phyloP scores from a whole-genome alignment of 2,113 vertebrate species.

The Raja brachyura region DNA sequence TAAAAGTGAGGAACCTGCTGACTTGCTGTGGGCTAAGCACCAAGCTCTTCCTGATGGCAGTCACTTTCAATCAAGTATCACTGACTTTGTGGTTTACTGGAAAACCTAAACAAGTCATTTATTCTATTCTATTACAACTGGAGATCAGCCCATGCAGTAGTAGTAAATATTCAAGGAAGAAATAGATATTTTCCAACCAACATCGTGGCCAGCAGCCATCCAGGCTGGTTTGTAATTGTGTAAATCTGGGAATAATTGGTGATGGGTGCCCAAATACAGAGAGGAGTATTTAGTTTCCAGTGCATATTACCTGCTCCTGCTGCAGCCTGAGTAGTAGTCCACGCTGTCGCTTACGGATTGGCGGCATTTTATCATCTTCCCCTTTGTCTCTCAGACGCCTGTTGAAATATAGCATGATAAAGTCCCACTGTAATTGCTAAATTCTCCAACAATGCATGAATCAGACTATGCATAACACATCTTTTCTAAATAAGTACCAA shows the following conservation, averaged over 20 bases:
- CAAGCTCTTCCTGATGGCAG: background rate
- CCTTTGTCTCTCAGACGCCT: slow-evolving; percentile 90
- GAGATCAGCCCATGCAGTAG: background rate
- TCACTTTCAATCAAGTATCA: background rate
- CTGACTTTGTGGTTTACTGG: background rate
- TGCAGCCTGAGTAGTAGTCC: slow-evolving; percentile 83
- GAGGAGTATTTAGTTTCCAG: background rate
- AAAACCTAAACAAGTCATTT: background rate
- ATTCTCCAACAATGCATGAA: background rate
- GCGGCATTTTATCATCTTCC: slow-evolving; percentile 97
- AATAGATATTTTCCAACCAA: background rate
- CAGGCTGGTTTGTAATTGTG: no score
- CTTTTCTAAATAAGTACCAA: background rate
- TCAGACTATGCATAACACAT: background rate
- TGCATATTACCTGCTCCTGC: slow-evolving; percentile 79
- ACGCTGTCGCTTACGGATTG: slow-evolving; percentile 86
- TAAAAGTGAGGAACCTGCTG: background rate
- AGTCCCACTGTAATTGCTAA: background rate
- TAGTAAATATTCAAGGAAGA: background rate
- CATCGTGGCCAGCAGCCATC: background rate
- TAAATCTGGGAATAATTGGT: background rate
- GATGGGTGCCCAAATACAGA: background rate
- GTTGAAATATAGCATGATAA: slow-evolving; percentile 33
- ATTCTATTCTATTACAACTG: background rate
- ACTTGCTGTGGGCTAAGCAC: background rate